Conservation (phyloP, 2,797 vertebrate genomes). For the Eidolon dupreanum region DNA sequence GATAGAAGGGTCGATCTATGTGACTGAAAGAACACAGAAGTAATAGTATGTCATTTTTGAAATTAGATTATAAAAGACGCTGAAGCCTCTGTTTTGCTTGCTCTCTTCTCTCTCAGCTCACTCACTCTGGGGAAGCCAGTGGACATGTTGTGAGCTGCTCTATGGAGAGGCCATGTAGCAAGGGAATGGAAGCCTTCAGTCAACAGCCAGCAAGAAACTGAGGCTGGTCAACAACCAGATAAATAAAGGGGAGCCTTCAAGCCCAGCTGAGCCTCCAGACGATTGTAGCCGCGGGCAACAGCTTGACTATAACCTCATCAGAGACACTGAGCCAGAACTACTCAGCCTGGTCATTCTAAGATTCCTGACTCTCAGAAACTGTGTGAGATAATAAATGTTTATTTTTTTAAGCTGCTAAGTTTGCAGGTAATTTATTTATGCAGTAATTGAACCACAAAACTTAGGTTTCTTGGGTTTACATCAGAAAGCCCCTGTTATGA, state of each 20-base stretch:
- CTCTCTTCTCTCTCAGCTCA: background rate
- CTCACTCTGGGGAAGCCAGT: background rate
- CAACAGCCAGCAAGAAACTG: slow-evolving; percentile 16
- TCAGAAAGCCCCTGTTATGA: background rate
- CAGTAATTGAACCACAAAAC: background rate
- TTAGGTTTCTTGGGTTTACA: slow-evolving; percentile 6
- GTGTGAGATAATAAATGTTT: background rate
- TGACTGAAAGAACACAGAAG: slow-evolving; percentile 12
- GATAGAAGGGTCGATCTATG: background rate
- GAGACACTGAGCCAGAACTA: background rate
- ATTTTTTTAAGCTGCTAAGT: background rate
- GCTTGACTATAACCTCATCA: background rate
- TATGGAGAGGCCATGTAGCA: background rate
- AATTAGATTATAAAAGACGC: background rate
- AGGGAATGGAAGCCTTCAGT: background rate
- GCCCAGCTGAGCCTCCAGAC: background rate
- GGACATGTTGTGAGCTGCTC: background rate
- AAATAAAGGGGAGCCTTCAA: background rate
- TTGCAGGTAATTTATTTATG: background rate
- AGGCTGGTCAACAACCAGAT: background rate
- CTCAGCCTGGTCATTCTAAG: background rate
- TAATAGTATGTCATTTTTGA: background rate
- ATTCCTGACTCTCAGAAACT: background rate
- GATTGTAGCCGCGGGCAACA: background rate
- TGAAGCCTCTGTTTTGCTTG: background rate